phyloP scores from a whole-genome alignment of 2,113 vertebrate species.

The Odobenus rosmarus region DNA sequence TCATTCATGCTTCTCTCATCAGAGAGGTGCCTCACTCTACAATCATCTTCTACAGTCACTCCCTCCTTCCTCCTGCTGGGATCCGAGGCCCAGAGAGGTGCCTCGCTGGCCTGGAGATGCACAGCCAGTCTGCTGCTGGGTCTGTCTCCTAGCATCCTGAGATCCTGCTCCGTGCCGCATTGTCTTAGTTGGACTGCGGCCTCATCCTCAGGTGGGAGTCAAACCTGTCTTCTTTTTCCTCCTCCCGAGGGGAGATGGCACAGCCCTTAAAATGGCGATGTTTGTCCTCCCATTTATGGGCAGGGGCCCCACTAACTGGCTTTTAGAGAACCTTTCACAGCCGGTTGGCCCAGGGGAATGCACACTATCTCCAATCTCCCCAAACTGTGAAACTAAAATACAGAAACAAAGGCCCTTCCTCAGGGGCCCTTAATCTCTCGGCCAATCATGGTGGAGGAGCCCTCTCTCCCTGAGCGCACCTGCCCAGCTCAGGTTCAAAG shows the following conservation, averaged over 20 bases:
- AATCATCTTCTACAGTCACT: not conserved
- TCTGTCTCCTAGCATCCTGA: not conserved
- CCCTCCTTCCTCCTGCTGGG: not conserved
- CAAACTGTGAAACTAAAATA: slow-evolving; percentile 68
- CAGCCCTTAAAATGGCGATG: not conserved
- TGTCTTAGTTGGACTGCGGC: not conserved
- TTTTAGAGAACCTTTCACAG: not conserved
- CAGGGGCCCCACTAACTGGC: not conserved
- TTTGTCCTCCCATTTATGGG: not conserved
- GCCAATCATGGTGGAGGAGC: slow-evolving; percentile 16
- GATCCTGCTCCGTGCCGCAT: not conserved
- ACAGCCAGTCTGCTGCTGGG: not conserved
- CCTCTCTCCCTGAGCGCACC: slow-evolving; percentile 54
- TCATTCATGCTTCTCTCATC: not conserved
- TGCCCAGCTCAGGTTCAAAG: slow-evolving; percentile 61
- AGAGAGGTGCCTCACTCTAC: not conserved
- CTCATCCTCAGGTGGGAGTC: not conserved
- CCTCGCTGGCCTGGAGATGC: not conserved
- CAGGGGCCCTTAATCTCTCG: slow-evolving; percentile 60
- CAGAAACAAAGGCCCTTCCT: slow-evolving; percentile 66
- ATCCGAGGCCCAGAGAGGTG: not conserved
- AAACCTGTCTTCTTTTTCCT: not conserved
- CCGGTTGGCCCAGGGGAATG: slow-evolving; percentile 35
- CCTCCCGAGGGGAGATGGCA: not conserved
- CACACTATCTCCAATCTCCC: slow-evolving; percentile 45